Percentiles rank a stretch among this genome's conserved stretches.
phyloP scores from a whole-genome alignment of 1,140 invertebrate genomes.

The Drosophila saltans region DNA sequence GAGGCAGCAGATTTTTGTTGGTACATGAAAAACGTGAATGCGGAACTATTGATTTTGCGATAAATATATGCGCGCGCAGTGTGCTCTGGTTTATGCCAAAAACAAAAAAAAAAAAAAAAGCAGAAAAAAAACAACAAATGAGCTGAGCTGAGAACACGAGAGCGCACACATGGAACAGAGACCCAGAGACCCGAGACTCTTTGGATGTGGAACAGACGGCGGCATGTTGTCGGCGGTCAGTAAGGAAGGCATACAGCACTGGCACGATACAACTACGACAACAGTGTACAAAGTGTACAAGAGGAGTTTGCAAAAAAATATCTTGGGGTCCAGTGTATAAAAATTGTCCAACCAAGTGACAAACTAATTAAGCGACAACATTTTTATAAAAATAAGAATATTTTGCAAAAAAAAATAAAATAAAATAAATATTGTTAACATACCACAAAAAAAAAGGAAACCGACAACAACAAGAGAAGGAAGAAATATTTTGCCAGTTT shows the following conservation, averaged over 20 bases:
- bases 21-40: constrained; percentile 53
- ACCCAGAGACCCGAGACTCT: neutral
- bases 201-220: constrained; percentile 25
- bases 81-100: constrained; percentile 60
- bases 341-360: too few species aligned
- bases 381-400: too few species aligned
- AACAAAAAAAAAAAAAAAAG: constrained; percentile 32
- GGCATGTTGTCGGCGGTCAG: constrained; percentile 77
- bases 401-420: too few species aligned
- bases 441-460: too few species aligned
- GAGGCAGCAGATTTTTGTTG: neutral
- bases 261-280: constrained; percentile 23
- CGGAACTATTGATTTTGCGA: constrained; percentile 75
- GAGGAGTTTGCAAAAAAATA: neutral
- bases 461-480: too few species aligned
- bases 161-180: constrained; percentile 22
- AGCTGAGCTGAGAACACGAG: neutral
- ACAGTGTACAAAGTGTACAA: constrained; percentile 11
- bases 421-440: too few species aligned
- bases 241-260: constrained; percentile 42
- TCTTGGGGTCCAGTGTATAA: neutral
- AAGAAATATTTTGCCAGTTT: too few species aligned
- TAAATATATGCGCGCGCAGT: constrained; percentile 75
- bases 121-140: neutral
- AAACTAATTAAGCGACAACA: too few species aligned